Evolutionary conservation across 2,888 invertebrate genomes (phyloP).

Genomic region (Galerucella calmariensis): DNA sequence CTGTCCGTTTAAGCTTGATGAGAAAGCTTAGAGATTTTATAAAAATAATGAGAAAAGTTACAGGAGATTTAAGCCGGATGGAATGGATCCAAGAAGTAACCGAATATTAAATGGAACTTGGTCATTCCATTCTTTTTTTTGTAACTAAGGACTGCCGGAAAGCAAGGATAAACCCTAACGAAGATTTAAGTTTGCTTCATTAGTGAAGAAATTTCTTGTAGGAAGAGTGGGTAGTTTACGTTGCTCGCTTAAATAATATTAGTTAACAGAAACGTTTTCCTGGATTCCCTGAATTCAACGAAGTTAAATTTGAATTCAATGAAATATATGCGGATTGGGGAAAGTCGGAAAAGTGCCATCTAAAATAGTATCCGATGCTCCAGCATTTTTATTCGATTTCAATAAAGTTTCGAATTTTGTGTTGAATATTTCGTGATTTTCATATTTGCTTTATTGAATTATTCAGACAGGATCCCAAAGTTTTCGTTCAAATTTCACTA

Average conservation of each 20-base stretch:
- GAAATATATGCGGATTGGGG: neutral
- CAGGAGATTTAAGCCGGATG: neutral
- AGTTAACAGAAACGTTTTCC: conserved; percentile 3
- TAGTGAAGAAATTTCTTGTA: neutral
- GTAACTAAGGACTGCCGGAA: neutral
- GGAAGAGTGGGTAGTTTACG: no score
- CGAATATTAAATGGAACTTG: neutral
- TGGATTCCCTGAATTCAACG: neutral
- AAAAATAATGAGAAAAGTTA: conserved; percentile 9
- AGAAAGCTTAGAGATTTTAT: conserved; percentile 1
- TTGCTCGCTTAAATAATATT: neutral
- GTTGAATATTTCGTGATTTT: neutral
- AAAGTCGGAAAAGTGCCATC: neutral
- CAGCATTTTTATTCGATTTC: neutral
- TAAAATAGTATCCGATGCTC: neutral
- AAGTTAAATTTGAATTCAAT: neutral
- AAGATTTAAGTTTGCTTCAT: neutral
- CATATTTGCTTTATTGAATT: neutral
- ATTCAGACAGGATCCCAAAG: no score
- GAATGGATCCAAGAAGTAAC: neutral
- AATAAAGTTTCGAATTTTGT: neutral
- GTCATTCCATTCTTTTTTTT: neutral
- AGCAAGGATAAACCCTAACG: neutral
- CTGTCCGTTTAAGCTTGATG: neutral
- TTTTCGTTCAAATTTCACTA: no score